A percentile compares a stretch with the other conserved stretches of the same genome.
Conservation (phyloP, 2,797 vertebrate genomes). For the Cynodonichthys magdalenae region DNA sequence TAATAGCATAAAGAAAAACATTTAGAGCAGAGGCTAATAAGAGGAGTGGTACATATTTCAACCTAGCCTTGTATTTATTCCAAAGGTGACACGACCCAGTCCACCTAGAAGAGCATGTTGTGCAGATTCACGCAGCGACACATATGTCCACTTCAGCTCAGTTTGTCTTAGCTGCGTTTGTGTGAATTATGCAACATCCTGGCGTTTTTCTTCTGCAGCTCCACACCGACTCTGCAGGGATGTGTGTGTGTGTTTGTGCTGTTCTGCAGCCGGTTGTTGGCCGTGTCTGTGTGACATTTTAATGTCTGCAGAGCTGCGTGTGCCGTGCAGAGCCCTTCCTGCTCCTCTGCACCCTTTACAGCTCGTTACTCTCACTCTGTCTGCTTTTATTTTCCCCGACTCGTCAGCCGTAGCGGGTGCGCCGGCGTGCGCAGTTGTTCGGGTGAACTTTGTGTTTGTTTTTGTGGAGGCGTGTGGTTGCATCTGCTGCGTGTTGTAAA, state of each 20-base stretch:
- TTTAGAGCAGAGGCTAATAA: not conserved
- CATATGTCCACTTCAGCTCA: slow-evolving; percentile 54
- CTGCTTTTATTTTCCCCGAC: slow-evolving; percentile 6
- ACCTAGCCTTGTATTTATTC: not conserved
- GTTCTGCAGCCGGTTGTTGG: slow-evolving; percentile 64
- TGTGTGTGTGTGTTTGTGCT: not conserved
- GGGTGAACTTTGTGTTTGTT: slow-evolving; percentile 27
- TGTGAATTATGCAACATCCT: slow-evolving; percentile 59
- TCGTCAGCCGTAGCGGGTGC: slow-evolving; percentile 10
- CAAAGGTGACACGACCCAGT: slow-evolving; percentile 32
- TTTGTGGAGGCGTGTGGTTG: slow-evolving; percentile 14
- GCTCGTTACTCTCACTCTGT: slow-evolving; percentile 54
- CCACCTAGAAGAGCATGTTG: slow-evolving; percentile 45
- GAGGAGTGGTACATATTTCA: not conserved
- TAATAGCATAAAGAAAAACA: slow-evolving; percentile 4
- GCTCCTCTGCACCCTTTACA: slow-evolving; percentile 53
- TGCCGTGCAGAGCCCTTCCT: slow-evolving; percentile 54
- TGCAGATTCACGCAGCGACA: slow-evolving; percentile 47
- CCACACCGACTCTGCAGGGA: slow-evolving; percentile 47
- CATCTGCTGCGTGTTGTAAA: slow-evolving; percentile 31
- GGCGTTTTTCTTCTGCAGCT: slow-evolving; percentile 52
- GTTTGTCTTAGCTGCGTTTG: slow-evolving; percentile 41
- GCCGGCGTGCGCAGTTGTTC: slow-evolving; percentile 16
- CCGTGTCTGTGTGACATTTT: slow-evolving; percentile 70
- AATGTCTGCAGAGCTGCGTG: slow-evolving; percentile 65